phyloP scores from a whole-genome alignment of 2,113 vertebrate species.

The Calyptommatus sinebrachiatus region DNA sequence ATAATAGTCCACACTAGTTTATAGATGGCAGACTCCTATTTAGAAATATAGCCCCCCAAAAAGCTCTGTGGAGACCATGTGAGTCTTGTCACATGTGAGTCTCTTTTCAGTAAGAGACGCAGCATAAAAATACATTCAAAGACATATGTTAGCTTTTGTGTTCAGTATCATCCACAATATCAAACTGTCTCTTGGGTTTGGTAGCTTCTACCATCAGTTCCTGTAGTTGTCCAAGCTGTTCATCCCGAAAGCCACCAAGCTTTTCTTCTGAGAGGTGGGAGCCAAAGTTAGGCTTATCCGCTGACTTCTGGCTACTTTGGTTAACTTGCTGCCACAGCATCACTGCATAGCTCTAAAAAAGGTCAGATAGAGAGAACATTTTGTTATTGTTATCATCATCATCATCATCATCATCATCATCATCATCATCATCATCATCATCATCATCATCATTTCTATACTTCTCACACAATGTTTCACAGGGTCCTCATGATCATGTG shows the following conservation, averaged over 20 bases:
- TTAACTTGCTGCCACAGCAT: slow-evolving; percentile 76
- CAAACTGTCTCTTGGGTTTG: slow-evolving; percentile 80
- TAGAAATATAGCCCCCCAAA: too few species aligned
- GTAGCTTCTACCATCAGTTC: slow-evolving; percentile 90
- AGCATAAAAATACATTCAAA: slow-evolving; percentile 12
- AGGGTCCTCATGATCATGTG: too few species aligned
- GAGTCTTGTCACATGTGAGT: slow-evolving; percentile 27
- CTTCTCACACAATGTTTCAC: too few species aligned
- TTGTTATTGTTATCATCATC: background rate
- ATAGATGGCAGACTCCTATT: too few species aligned
- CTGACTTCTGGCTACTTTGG: slow-evolving; percentile 54
- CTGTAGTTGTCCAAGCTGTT: slow-evolving; percentile 88
- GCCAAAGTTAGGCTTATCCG: slow-evolving; percentile 69
- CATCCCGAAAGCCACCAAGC: slow-evolving; percentile 79
- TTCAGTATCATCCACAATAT: slow-evolving; percentile 70
- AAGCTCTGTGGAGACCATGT: too few species aligned
- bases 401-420: too few species aligned
- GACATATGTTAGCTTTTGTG: slow-evolving; percentile 41
- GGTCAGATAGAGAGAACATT: slow-evolving; percentile 39
- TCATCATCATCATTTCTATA: too few species aligned
- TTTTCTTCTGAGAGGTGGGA: slow-evolving; percentile 74
- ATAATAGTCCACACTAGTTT: too few species aligned
- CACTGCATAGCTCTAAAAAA: slow-evolving; percentile 69
- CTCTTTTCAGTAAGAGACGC: slow-evolving; percentile 26
- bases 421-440: too few species aligned